Conservation (phyloP, 2,113 vertebrate species). For the Tautogolabrus adspersus region DNA sequence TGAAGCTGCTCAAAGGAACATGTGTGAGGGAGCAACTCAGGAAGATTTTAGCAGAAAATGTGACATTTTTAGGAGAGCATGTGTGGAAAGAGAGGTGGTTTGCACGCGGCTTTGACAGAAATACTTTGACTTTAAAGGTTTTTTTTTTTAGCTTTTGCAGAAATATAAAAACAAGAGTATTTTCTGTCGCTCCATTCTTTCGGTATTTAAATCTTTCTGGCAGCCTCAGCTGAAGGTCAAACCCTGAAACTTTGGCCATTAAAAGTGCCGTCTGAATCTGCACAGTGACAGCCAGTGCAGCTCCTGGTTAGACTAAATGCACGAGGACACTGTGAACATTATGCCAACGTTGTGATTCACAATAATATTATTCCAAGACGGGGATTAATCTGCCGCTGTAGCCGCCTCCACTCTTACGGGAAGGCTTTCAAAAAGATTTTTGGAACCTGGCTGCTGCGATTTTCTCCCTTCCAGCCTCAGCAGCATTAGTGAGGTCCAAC, state of each 20-base stretch:
- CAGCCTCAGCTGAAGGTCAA: background rate
- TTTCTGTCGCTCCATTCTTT: background rate
- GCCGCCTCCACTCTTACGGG: constrained; percentile 12
- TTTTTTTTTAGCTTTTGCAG: too few species aligned
- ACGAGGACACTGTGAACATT: background rate
- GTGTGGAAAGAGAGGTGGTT: too few species aligned
- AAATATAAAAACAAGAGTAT: too few species aligned
- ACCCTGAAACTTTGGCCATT: background rate
- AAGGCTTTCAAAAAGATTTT: constrained; percentile 20
- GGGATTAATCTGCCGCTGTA: constrained; percentile 24
- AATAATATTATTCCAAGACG: background rate
- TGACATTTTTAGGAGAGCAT: too few species aligned
- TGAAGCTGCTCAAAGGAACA: too few species aligned
- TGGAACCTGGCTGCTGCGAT: constrained; percentile 38
- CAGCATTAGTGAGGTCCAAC: constrained; percentile 24
- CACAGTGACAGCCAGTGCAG: background rate
- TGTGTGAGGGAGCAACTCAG: too few species aligned
- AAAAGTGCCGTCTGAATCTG: constrained; percentile 3
- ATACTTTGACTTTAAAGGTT: too few species aligned
- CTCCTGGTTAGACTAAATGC: background rate
- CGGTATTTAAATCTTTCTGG: background rate
- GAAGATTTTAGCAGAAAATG: too few species aligned
- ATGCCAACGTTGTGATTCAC: background rate
- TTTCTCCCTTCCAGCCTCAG: constrained; percentile 20
- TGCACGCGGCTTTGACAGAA: too few species aligned